A percentile compares a stretch with the other conserved stretches of the same genome.
Evolutionary conservation across 2,888 invertebrate genomes (phyloP).

Genomic region (Miltochrista miniata): DNA sequence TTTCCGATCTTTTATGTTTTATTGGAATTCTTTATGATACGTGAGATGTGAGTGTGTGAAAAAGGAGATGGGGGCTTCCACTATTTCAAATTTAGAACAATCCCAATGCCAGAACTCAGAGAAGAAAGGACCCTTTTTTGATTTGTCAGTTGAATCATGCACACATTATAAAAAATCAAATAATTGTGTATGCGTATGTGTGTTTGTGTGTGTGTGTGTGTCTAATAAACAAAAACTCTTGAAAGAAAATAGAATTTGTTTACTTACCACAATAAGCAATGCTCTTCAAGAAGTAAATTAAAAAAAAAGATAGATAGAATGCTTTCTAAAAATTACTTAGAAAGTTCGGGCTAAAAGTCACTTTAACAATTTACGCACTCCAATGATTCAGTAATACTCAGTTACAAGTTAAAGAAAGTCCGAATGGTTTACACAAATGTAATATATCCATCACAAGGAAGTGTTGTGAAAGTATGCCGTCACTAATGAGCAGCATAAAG

Average conservation of each 20-base stretch:
- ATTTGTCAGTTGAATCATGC: too few species aligned
- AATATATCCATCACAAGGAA: constrained; percentile 17
- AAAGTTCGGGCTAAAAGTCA: background rate
- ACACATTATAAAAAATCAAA: too few species aligned
- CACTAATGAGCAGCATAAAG: constrained; percentile 48
- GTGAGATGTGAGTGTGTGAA: background rate
- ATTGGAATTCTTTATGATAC: constrained; percentile 1
- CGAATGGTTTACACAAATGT: background rate
- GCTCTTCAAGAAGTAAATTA: background rate
- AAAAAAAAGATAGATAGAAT: background rate
- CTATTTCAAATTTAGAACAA: background rate
- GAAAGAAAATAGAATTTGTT: too few species aligned
- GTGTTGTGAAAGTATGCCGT: constrained; percentile 54
- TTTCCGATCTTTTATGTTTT: constrained; percentile 15
- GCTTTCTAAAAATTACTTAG: background rate
- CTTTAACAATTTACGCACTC: background rate
- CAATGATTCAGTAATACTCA: background rate
- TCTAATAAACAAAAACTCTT: too few species aligned
- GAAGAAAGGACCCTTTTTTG: too few species aligned
- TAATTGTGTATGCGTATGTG: too few species aligned
- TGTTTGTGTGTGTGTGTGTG: too few species aligned
- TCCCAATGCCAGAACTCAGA: too few species aligned
- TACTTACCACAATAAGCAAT: too few species aligned
- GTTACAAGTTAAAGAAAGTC: constrained; percentile 1
- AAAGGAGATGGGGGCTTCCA: background rate